These are phyloP conservation scores for Drosophila leonis DNA, from an alignment of 2,888 invertebrate genomes.

Conservation along the genomic window DNA sequence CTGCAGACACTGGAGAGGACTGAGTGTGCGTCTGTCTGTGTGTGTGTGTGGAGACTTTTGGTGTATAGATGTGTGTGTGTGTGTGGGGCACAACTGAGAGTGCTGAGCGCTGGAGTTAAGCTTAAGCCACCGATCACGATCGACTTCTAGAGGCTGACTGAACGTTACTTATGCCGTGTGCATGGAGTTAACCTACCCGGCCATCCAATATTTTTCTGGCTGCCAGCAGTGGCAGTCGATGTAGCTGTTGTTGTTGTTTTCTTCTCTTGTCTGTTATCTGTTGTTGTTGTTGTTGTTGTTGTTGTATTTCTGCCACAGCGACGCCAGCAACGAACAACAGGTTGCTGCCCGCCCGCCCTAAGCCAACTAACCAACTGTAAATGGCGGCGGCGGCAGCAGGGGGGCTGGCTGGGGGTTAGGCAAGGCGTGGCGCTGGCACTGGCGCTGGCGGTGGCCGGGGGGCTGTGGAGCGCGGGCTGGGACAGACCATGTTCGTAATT, in stretches of 20 bases:
- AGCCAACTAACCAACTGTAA: constrained; percentile 30
- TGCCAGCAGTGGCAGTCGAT: constrained; percentile 20
- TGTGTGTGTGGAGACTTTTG: constrained; percentile 31
- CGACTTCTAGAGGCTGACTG: constrained; percentile 79
- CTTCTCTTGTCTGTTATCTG: constrained; percentile 18
- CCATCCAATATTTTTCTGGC: constrained; percentile 64
- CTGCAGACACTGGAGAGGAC: constrained; percentile 30
- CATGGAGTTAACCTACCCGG: constrained; percentile 76
- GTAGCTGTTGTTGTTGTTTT: constrained; percentile 1
- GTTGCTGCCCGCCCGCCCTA: constrained; percentile 49
- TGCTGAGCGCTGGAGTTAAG: constrained; percentile 31
- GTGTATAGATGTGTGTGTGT: constrained; percentile 11
- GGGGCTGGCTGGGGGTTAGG: no score
- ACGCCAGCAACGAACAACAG: constrained; percentile 49
- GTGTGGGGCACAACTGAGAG: constrained; percentile 48
- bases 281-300: background rate
- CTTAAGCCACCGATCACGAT: constrained; percentile 73
- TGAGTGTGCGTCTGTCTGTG: constrained; percentile 28
- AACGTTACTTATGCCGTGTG: constrained; percentile 79
- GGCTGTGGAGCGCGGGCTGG: constrained; percentile 5
- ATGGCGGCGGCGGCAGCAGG: background rate
- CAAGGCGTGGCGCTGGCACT: background rate
- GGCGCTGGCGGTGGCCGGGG: background rate
- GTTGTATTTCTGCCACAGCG: constrained; percentile 3
- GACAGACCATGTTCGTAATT: constrained; percentile 47